These are phyloP conservation scores for Chlorodrepanis virens DNA, from an alignment of 2,113 vertebrate genomes.

Conservation along the genomic window DNA sequence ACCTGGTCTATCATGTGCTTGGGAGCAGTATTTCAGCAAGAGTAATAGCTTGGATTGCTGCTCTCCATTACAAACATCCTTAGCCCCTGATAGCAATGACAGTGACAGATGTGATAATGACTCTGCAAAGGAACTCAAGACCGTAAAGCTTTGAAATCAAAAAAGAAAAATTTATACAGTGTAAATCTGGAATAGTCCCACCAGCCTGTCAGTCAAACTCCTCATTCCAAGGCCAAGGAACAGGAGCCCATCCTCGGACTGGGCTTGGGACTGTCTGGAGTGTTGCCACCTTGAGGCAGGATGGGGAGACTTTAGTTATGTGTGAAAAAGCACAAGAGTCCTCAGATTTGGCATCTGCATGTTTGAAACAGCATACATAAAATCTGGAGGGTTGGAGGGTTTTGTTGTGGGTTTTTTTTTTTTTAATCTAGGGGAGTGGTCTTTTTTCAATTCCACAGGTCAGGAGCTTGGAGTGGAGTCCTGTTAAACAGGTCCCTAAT, in stretches of 20 bases:
- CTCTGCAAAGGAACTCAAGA: constrained; percentile 7
- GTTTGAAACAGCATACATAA: not conserved
- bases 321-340: not conserved
- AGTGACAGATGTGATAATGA: constrained; percentile 27
- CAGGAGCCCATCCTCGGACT: not conserved
- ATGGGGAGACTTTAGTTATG: not conserved
- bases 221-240: not conserved
- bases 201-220: not conserved
- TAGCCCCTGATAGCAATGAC: not conserved
- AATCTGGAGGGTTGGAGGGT: not conserved
- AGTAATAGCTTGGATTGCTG: not conserved
- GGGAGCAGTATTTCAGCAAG: constrained; percentile 44
- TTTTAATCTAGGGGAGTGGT: not conserved
- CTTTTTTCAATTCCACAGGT: not conserved
- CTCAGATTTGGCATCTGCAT: not conserved
- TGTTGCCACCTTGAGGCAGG: constrained; percentile 35
- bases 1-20: constrained; percentile 12
- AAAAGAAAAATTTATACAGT: not conserved
- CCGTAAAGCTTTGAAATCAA: constrained; percentile 14
- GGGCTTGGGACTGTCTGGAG: not conserved
- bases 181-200: not conserved
- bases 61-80: constrained; percentile 19
- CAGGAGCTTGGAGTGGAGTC: not conserved
- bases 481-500: not conserved
- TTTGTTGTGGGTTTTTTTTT: not conserved